phyloP scores from a whole-genome alignment of 2,888 invertebrate genomes.

The Euclidia mi region DNA sequence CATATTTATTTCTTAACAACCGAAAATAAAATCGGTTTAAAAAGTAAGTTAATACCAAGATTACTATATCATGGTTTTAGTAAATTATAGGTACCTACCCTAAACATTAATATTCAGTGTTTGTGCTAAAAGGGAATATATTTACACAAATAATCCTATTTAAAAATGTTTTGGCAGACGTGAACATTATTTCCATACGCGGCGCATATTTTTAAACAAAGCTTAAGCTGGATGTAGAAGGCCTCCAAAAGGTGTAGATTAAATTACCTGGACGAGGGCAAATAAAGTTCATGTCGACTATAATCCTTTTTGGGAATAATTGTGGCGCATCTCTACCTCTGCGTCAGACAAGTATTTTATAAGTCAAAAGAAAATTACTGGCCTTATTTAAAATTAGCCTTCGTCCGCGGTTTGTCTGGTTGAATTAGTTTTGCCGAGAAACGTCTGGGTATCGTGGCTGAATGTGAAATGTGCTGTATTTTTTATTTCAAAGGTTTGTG shows the following conservation, averaged over 20 bases:
- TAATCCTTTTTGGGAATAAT: constrained; percentile 15
- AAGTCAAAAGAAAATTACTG: no score
- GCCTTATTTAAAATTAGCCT: no score
- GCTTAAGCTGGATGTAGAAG: constrained; percentile 12
- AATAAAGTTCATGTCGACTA: constrained; percentile 13
- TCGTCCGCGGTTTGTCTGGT: no score
- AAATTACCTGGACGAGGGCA: constrained; percentile 21
- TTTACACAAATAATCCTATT: background rate
- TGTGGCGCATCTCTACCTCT: constrained; percentile 1
- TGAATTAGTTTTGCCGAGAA: no score
- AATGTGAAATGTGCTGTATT: no score
- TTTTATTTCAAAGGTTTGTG: background rate
- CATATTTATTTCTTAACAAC: no score
- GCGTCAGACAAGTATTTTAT: background rate
- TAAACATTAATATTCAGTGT: no score
- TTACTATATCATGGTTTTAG: no score
- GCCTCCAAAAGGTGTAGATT: constrained; percentile 19
- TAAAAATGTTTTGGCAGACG: background rate
- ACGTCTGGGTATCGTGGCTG: no score
- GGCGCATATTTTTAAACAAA: constrained; percentile 35
- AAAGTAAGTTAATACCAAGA: no score
- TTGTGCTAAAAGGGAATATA: constrained; percentile 2
- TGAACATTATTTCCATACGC: constrained; percentile 22
- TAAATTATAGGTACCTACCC: no score
- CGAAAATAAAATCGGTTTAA: no score